phyloP scores from a whole-genome alignment of 2,797 vertebrate genomes.

The Chelmon rostratus region DNA sequence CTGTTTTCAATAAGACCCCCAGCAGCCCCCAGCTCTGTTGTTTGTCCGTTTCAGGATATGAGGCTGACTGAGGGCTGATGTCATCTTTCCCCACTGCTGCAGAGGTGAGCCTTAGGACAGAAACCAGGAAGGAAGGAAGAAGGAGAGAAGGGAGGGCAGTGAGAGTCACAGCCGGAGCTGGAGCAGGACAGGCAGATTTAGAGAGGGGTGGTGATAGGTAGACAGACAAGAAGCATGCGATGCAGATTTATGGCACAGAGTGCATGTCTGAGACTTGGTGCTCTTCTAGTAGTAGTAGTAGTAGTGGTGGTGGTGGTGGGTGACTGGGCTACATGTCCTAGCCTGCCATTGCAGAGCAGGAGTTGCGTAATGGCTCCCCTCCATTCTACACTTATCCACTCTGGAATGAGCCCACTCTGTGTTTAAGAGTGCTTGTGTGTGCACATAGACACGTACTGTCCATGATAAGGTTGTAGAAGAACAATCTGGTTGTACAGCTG shows the following conservation, averaged over 20 bases:
- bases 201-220: constrained; percentile 66
- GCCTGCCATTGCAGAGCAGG: constrained; percentile 70
- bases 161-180: constrained; percentile 38
- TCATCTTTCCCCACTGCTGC: constrained; percentile 80
- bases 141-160: constrained; percentile 32
- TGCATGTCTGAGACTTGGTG: constrained; percentile 51
- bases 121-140: constrained; percentile 65
- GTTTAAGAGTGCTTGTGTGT: constrained; percentile 37
- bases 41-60: constrained; percentile 75
- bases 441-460: constrained; percentile 31
- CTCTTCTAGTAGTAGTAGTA: constrained; percentile 34
- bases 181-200: constrained; percentile 58
- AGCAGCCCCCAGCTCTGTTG: constrained; percentile 60
- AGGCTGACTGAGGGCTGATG: constrained; percentile 76
- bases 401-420: constrained; percentile 77
- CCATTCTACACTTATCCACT: constrained; percentile 77
- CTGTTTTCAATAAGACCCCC: constrained; percentile 45
- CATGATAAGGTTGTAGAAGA: constrained; percentile 16
- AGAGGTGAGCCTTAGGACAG: constrained; percentile 81
- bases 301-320: constrained; percentile 49
- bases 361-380: constrained; percentile 81
- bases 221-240: constrained; percentile 65
- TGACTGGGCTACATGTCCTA: constrained; percentile 76
- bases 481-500: constrained; percentile 31
- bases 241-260: constrained; percentile 65